Base-by-base conservation (phyloP, 2,888 invertebrate species). In the Asteroscopus sphinx region DNA sequence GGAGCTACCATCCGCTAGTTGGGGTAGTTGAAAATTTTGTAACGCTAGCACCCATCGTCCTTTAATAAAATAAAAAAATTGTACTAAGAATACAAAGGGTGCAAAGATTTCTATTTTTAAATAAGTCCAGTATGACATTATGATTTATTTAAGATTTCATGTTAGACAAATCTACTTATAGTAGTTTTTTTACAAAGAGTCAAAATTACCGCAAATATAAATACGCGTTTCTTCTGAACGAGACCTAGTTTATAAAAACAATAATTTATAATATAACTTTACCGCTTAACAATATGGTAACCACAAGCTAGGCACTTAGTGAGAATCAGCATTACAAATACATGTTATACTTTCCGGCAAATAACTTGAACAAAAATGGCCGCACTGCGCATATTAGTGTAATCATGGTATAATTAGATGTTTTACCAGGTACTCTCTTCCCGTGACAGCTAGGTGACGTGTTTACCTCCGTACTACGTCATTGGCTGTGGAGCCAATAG, bases 271-370 rank as follows among this genome's bases (percentile, higher is more conserved):
- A n/a, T 45, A 40, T 39, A 48, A 52, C 7, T 45, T 56, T 26
- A 57, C 36, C 15, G 32, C 62, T 66, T 68, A 64, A 67, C 12
- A 54, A 54, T 62, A 65, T 65, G 75, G 64, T 82, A 78, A 77
- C 77, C 49, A 68, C 57, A 45, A 81, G 79, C 83, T 78, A 89
- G 88, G 89, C 89, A 88, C 89, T 88, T 88, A 77, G 83, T 88
- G 85, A 81, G 68, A 73, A 68, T 65, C 56, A 76, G 68, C 72
- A 52, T 64, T 60, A 68, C 46, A 68, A 46, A 57, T 74, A 68
- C 55, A 17, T 15, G n/a, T n/a, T n/a, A n/a, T n/a, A n/a, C n/a
- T n/a, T n/a, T n/a, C n/a, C n/a, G n/a, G n/a, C n/a, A n/a, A n/a
- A n/a, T n/a, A n/a, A n/a, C n/a, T n/a, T n/a, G n/a, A n/a, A n/a